Percentiles rank a stretch among this genome's conserved stretches.
phyloP scores from a whole-genome alignment of 2,888 invertebrate genomes.

The Pseudoips prasinana region DNA sequence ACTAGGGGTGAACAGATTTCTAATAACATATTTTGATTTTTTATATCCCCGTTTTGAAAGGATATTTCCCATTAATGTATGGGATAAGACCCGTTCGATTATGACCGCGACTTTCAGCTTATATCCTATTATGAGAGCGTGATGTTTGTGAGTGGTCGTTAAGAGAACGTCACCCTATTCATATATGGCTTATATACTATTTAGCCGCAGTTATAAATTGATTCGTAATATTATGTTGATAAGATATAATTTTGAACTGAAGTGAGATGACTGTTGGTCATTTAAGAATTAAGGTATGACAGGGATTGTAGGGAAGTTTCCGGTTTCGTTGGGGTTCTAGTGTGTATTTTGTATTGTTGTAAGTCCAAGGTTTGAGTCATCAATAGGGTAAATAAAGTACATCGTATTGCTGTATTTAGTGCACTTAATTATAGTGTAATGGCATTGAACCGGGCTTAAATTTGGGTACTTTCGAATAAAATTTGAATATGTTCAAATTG shows the following conservation, averaged over 20 bases:
- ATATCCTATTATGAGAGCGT: conserved; percentile 18
- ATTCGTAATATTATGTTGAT: no score
- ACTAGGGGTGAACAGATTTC: conserved; percentile 67
- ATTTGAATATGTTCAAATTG: no score
- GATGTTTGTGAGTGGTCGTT: conserved; percentile 28
- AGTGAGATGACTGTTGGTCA: no score
- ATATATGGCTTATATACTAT: not conserved
- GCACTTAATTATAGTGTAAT: no score
- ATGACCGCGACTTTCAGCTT: conserved; percentile 29
- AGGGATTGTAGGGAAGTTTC: conserved; percentile 20
- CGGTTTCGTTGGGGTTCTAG: conserved; percentile 20
- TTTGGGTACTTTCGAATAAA: no score
- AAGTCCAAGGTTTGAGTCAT: no score
- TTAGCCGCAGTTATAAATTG: not conserved
- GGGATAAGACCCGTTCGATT: conserved; percentile 37
- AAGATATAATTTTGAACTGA: no score
- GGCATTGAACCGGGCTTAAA: no score
- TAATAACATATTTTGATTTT: conserved; percentile 74
- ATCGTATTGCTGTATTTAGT: no score
- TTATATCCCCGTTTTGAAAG: conserved; percentile 51
- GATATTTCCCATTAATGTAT: conserved; percentile 56
- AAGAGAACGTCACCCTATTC: conserved; percentile 7
- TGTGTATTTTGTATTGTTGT: conserved; percentile 5
- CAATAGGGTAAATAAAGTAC: no score
- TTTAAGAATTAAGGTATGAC: no score